Base-by-base conservation (phyloP, 1,140 invertebrate species). In the Hyposmocoma kahamanoa region DNA sequence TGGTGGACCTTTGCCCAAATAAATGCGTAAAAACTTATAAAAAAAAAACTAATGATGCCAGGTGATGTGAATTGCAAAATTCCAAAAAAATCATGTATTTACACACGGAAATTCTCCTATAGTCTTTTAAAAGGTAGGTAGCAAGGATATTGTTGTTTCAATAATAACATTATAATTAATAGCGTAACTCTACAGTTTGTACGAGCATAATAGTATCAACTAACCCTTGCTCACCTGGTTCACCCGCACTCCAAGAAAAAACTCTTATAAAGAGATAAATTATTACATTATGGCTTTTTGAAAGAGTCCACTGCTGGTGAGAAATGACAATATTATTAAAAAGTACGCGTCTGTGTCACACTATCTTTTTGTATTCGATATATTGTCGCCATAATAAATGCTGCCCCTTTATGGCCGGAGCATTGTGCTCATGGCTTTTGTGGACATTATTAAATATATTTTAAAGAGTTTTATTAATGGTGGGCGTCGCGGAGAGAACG, bases 281-380 rank as follows among this genome's bases (percentile, higher is more conserved):
- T 85, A 85, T 85, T 82, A 65, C 76, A 65, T 85, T 85, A 85
- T 85, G 70, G 78, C 66, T 85, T 83, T 85, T 85, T 83, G 79
- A 85, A 85, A 83, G 79, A 83, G 78, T 85, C 77, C 82, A 85
- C 65, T 85, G 74, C 79, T 83, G 82, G 72, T 83, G 78, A 85
- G 82, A 85, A 85, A 85, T 85, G 82, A 85, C 82, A 85, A 83
- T 83, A 85, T 85, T 85, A 85, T 85, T 85, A 85, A 85, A 85
- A 83, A 85, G 74, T 80, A 82, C 71, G 70, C 74, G 53, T 84
- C 75, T 80, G 83, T 83, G 79, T 83, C 77, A 81, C 79, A 67
- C 75, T 83, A 84, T 84, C 81, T 84, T 84, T 83, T 84, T 84
- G 81, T 84, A 63, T 84, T 76, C 72, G 66, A 81, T 84, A 84